Evolutionary conservation across 2,888 invertebrate genomes (phyloP).

Genomic region (Sthenelais limicola): DNA sequence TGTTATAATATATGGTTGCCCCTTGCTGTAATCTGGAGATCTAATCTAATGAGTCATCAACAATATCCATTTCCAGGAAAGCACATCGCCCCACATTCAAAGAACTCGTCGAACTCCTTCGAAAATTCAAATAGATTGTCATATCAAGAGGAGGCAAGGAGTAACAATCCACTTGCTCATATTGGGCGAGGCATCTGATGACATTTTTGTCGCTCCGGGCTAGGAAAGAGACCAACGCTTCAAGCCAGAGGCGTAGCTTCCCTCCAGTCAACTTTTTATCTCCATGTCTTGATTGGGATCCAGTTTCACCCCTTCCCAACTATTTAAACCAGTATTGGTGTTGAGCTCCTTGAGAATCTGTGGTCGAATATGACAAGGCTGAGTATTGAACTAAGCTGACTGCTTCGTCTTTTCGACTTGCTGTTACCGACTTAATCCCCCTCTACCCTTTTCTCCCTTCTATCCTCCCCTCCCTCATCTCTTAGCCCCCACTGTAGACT

Average conservation of each 20-base stretch:
- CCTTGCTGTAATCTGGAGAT: background rate
- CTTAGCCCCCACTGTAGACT: too few species aligned
- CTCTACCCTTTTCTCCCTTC: too few species aligned
- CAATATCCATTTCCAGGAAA: constrained; percentile 11
- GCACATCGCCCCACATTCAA: constrained; percentile 30
- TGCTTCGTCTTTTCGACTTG: background rate
- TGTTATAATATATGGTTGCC: too few species aligned
- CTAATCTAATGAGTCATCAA: background rate
- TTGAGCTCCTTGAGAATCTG: background rate
- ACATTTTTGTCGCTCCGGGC: constrained; percentile 1
- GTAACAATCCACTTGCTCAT: background rate
- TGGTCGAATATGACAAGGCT: background rate
- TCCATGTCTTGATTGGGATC: constrained; percentile 4
- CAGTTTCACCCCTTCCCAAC: background rate
- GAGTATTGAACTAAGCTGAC: background rate
- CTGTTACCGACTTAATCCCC: too few species aligned
- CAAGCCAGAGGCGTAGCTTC: constrained; percentile 14
- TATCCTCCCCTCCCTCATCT: too few species aligned
- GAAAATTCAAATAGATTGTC: constrained; percentile 39
- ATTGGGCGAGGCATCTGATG: background rate
- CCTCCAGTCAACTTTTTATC: constrained; percentile 31
- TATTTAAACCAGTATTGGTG: constrained; percentile 25
- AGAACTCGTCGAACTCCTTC: constrained; percentile 39
- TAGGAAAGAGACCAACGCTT: constrained; percentile 11
- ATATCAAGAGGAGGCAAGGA: constrained; percentile 16